phyloP scores from a whole-genome alignment of 2,113 vertebrate species.

The Lucifuga dentata region DNA sequence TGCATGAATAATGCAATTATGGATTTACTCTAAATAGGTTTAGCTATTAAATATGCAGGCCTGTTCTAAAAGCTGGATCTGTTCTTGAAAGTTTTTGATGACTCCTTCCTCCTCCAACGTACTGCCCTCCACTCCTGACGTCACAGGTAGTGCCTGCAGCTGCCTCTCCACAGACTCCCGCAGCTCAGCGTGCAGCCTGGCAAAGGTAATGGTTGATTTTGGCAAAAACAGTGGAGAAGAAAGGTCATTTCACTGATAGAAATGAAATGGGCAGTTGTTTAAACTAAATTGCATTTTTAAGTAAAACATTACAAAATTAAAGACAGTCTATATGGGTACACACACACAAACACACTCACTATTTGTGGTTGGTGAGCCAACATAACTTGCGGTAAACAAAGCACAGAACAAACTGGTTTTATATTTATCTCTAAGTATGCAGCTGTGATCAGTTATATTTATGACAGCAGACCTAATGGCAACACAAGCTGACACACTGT shows the following conservation, averaged over 20 bases:
- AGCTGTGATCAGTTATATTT: no score
- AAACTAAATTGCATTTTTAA: not conserved
- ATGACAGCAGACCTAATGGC: no score
- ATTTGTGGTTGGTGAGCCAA: no score
- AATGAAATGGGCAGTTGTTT: not conserved
- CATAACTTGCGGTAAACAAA: no score
- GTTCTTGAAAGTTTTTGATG: conserved; percentile 88
- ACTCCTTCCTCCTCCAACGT: conserved; percentile 77
- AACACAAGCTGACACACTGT: not conserved
- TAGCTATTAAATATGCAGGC: conserved; percentile 66
- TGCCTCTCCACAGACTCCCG: conserved; percentile 88
- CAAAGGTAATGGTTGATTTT: not conserved
- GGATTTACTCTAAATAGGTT: not conserved
- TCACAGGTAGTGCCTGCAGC: conserved; percentile 82
- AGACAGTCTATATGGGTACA: no score
- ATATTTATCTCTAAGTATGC: no score
- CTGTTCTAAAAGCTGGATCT: conserved; percentile 85
- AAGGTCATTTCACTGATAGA: not conserved
- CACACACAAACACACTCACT: no score
- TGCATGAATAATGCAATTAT: no score
- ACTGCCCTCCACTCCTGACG: conserved; percentile 59
- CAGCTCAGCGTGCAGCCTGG: conserved; percentile 88
- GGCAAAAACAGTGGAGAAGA: not conserved
- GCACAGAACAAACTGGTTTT: no score
- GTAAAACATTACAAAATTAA: not conserved